A percentile compares a stretch with the other conserved stretches of the same genome.
phyloP scores from a whole-genome alignment of 2,113 vertebrate species.

The Charadrius vociferus region DNA sequence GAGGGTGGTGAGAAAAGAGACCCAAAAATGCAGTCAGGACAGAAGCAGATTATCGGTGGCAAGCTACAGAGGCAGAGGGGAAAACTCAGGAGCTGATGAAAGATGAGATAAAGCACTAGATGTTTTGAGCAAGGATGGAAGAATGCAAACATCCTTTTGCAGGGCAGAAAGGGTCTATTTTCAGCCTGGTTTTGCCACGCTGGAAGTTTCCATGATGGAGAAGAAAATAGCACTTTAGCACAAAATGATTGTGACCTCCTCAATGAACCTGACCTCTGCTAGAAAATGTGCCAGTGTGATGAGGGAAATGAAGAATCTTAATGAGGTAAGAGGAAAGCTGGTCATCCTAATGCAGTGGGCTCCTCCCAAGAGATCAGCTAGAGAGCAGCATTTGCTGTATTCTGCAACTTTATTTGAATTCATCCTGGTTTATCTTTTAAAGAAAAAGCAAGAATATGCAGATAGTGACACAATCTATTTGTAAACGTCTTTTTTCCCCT shows the following conservation, averaged over 20 bases:
- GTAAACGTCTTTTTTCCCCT: background rate
- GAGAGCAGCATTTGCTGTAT: background rate
- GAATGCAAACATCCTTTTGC: background rate
- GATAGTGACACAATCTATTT: background rate
- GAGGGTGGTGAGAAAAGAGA: background rate
- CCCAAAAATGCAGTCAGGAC: background rate
- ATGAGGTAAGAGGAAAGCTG: background rate
- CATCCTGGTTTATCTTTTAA: background rate
- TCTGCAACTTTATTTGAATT: background rate
- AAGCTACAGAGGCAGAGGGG: background rate
- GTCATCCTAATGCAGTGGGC: background rate
- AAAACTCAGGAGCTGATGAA: background rate
- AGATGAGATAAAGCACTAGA: background rate
- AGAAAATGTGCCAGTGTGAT: slow-evolving; percentile 22
- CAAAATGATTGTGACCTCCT: background rate
- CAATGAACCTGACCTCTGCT: background rate
- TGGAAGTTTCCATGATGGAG: slow-evolving; percentile 16
- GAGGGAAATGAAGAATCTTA: slow-evolving; percentile 46
- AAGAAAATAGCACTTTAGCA: slow-evolving; percentile 26
- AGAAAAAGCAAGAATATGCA: background rate
- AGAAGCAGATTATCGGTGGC: background rate
- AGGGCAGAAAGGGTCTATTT: slow-evolving; percentile 14
- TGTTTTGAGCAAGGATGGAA: background rate
- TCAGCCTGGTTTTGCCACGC: background rate
- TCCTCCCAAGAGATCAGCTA: background rate